A percentile compares a stretch with the other conserved stretches of the same genome.
phyloP scores from a whole-genome alignment of 1,140 invertebrate genomes.

The Yoshiicerus persimilis region DNA sequence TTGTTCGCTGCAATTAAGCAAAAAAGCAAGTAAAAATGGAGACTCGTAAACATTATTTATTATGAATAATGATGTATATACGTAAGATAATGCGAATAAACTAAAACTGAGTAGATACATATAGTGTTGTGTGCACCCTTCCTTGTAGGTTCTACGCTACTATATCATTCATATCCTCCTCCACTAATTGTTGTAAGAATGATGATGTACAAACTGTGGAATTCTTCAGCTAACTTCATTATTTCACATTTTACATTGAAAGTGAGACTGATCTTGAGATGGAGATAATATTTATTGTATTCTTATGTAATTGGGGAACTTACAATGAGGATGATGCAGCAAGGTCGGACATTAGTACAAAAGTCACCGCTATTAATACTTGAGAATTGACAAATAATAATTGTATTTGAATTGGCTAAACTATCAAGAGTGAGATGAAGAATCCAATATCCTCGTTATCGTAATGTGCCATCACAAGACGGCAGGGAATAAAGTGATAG shows the following conservation, averaged over 20 bases:
- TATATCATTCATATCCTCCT: neutral
- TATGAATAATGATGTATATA: neutral
- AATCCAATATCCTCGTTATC: slow-evolving; percentile 19
- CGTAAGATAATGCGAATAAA: neutral
- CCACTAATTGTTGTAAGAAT: neutral
- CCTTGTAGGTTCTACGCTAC: neutral
- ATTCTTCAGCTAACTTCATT: neutral
- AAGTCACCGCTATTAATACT: neutral
- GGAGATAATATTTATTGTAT: neutral
- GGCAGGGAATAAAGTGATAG: neutral
- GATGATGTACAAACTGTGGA: neutral
- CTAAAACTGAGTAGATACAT: neutral
- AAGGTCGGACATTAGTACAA: slow-evolving; percentile 10
- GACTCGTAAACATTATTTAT: neutral
- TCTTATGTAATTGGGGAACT: neutral
- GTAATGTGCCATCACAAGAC: neutral
- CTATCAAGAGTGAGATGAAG: neutral
- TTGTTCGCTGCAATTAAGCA: neutral
- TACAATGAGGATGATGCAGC: neutral
- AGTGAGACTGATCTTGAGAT: neutral
- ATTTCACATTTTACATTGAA: neutral
- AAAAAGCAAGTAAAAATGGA: neutral
- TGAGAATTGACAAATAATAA: neutral
- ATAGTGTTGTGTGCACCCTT: no score
- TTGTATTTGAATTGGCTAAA: neutral